Conservation (phyloP, 2,113 vertebrate genomes). For the Anolis carolinensis region DNA sequence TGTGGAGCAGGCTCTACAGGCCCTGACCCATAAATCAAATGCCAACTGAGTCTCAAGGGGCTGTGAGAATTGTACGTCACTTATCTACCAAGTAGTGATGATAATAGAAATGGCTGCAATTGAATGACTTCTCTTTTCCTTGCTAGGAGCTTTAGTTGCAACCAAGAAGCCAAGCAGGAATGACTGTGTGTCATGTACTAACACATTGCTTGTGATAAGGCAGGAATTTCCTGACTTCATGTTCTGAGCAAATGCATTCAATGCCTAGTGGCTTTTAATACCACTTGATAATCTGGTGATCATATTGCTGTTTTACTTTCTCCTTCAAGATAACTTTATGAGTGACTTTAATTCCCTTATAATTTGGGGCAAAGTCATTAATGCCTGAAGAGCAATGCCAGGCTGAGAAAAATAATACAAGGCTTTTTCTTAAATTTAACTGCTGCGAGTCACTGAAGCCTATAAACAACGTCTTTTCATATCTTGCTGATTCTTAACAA, state of each 20-base stretch:
- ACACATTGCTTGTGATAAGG: not conserved
- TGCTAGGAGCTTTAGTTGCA: not conserved
- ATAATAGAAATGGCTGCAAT: not conserved
- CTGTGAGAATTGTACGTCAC: too few relatives aligned
- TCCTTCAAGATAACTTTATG: not conserved
- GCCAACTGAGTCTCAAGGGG: not conserved
- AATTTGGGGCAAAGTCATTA: not conserved
- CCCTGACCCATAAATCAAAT: too few relatives aligned
- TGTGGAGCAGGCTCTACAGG: not conserved
- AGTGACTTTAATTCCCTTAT: not conserved
- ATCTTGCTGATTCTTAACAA: not conserved
- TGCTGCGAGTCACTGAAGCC: not conserved
- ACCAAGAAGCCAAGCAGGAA: not conserved
- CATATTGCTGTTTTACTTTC: not conserved
- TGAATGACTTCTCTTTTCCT: not conserved
- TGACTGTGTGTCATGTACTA: not conserved
- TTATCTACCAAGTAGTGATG: not conserved
- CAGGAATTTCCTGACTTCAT: not conserved
- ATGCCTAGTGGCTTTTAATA: not conserved
- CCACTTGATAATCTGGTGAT: not conserved
- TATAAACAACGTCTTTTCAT: not conserved
- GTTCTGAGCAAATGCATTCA: not conserved
- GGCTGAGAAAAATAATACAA: not conserved
- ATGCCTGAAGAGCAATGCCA: not conserved
- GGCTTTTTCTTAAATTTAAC: not conserved